phyloP scores from a whole-genome alignment of 2,113 vertebrate genomes.

The Saguinus midas region DNA sequence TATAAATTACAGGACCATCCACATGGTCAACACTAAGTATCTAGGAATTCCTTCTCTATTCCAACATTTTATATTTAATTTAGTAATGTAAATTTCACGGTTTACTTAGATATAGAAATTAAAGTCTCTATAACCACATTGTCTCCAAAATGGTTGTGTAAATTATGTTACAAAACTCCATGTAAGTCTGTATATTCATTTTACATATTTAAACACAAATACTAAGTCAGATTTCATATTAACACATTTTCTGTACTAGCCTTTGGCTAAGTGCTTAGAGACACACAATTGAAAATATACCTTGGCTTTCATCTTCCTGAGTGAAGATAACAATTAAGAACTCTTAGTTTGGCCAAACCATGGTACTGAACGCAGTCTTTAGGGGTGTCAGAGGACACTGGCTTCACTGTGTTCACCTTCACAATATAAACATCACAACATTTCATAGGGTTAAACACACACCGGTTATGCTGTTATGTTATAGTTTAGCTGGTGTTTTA shows the following conservation, averaged over 20 bases:
- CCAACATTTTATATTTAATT: not conserved
- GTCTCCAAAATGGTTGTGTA: not conserved
- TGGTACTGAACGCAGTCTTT: not conserved
- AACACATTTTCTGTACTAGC: constrained; percentile 22
- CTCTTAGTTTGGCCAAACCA: not conserved
- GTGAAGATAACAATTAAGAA: not conserved
- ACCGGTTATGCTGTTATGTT: not conserved
- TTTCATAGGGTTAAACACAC: not conserved
- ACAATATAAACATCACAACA: not conserved
- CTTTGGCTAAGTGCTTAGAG: constrained; percentile 1
- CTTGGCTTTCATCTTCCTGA: not conserved
- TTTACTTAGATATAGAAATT: not conserved
- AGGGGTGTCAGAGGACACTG: not conserved
- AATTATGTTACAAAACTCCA: not conserved
- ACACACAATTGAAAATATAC: not conserved
- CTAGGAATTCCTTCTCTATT: not conserved
- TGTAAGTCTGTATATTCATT: not conserved
- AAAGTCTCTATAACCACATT: not conserved
- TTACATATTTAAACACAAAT: constrained; percentile 19
- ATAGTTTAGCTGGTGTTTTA: not conserved
- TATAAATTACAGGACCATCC: not conserved
- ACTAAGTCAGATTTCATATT: not conserved
- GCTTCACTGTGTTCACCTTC: not conserved
- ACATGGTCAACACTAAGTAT: not conserved
- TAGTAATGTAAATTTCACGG: not conserved